These are phyloP conservation scores for Cylindroiulus punctatus DNA, from an alignment of 2,888 invertebrate genomes.

Conservation along the genomic window DNA sequence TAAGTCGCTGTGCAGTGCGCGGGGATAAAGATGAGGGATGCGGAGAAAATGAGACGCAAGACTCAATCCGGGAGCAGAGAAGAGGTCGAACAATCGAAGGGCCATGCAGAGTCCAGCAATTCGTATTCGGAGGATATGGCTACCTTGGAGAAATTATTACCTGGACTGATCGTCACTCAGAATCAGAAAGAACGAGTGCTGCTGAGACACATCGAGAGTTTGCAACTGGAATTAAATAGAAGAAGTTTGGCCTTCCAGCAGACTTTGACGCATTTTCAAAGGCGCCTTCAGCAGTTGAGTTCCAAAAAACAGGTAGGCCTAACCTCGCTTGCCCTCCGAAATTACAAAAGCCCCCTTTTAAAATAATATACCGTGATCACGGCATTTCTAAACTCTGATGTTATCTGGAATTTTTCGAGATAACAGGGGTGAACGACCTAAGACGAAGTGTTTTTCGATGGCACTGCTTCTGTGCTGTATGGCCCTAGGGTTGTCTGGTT, in stretches of 20 bases:
- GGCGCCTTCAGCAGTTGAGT: slow-evolving; percentile 43
- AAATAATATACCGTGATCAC: too few species aligned
- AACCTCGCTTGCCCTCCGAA: not conserved
- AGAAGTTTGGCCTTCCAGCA: slow-evolving; percentile 50
- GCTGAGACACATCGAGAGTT: not conserved
- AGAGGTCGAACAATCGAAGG: slow-evolving; percentile 30
- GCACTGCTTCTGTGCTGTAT: not conserved
- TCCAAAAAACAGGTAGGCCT: slow-evolving; percentile 50
- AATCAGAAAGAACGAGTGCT: slow-evolving; percentile 16
- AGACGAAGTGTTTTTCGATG: not conserved
- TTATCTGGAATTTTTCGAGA: not conserved
- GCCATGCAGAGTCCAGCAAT: not conserved
- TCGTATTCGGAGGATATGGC: slow-evolving; percentile 48
- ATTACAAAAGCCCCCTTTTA: too few species aligned
- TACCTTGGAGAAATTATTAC: slow-evolving; percentile 48
- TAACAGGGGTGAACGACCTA: slow-evolving; percentile 27
- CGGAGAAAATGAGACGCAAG: slow-evolving; percentile 42
- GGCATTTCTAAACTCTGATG: not conserved
- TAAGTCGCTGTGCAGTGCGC: not conserved
- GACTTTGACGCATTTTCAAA: slow-evolving; percentile 45
- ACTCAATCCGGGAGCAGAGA: slow-evolving; percentile 38
- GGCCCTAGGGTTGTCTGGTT: slow-evolving; percentile 47
- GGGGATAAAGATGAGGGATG: slow-evolving; percentile 4
- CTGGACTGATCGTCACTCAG: slow-evolving; percentile 50
- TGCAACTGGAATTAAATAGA: slow-evolving; percentile 41